Base-by-base conservation (phyloP, 1,140 invertebrate genomes). In the Bombus difficillimus region DNA sequence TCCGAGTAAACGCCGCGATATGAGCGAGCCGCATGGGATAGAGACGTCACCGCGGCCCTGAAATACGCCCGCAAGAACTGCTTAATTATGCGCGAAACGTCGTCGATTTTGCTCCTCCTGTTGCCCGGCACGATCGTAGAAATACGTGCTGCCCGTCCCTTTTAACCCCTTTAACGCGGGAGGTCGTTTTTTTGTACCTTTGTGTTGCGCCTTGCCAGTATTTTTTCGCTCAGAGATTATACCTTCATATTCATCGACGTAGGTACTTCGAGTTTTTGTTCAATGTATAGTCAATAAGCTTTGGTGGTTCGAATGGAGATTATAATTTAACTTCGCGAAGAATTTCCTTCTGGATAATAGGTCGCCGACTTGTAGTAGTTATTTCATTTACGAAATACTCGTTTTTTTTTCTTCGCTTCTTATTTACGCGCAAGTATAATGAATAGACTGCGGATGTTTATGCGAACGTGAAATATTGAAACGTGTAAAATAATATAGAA, bases 21-120 rank as follows among this genome's bases (percentile, higher is more conserved):
- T 85, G 76, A 85, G 53, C 76, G 62, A 69, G 41, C 37, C 66
- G 75, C 13, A 6, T 28, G 57, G 83, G 76, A 80, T 80, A 80
- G 77, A 85, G 83, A 85, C 68, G 77, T 85, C 77, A 73, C 76
- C 32, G 66, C 22, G 41, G 66, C 59, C 53, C 34, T 79, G 69
- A 85, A 72, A 71, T 59, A 59, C 75, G 64, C 66, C 69, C 53
- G 75, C 74, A 39, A 62, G 32, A 80, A 80, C 83, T 80, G 53
- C 39, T 85, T 85, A 85, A 85, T 85, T 85, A 85, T 85, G 77
- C 83, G 83, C 39, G 83, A 79, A 62, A 80, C 76, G 15, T 43
- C 64, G 47, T 79, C n/a, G 47, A 84, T 84, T 71, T 72, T 69
- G 53, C 74, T 83, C 59, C 57, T 71, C 41, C 39, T 12, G 25